A percentile compares a stretch with the other conserved stretches of the same genome.
phyloP scores from a whole-genome alignment of 2,888 invertebrate species.

The Archaeoteleia sp. region DNA sequence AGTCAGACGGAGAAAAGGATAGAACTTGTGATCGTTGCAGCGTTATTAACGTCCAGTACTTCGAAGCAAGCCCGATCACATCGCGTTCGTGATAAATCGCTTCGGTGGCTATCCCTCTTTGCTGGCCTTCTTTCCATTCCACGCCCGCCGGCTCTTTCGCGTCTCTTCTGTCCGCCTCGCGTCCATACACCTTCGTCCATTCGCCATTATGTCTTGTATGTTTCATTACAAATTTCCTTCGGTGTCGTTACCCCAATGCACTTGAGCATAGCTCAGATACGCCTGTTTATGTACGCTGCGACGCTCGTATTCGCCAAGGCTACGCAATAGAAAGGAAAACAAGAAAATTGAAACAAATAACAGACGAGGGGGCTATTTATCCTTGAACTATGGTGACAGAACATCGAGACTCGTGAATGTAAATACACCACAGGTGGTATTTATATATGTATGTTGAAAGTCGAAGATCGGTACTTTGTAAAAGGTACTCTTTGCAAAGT shows the following conservation, averaged over 20 bases:
- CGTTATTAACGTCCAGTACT: slow-evolving; percentile 73
- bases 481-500: neutral
- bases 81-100: slow-evolving; percentile 71
- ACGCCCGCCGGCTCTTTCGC: slow-evolving; percentile 33
- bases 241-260: slow-evolving; percentile 58
- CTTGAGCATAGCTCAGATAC: slow-evolving; percentile 6
- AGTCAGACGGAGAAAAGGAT: slow-evolving; percentile 51
- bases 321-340: slow-evolving; percentile 2
- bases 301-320: neutral
- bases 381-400: slow-evolving; percentile 30
- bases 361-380: slow-evolving; percentile 9
- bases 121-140: slow-evolving; percentile 25
- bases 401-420: slow-evolving; percentile 9
- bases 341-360: slow-evolving; percentile 17
- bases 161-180: slow-evolving; percentile 7
- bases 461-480: neutral
- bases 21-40: slow-evolving; percentile 68
- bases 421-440: slow-evolving; percentile 16
- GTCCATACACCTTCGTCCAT: slow-evolving; percentile 44
- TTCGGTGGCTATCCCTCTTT: slow-evolving; percentile 62
- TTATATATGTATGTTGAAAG: neutral
- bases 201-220: slow-evolving; percentile 67
- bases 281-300: neutral
- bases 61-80: slow-evolving; percentile 70
- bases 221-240: slow-evolving; percentile 70